Evolutionary conservation across 2,797 vertebrate genomes (phyloP), one percentile per base, ranked within the genome.

Genomic region (Danio kyathit): DNA sequence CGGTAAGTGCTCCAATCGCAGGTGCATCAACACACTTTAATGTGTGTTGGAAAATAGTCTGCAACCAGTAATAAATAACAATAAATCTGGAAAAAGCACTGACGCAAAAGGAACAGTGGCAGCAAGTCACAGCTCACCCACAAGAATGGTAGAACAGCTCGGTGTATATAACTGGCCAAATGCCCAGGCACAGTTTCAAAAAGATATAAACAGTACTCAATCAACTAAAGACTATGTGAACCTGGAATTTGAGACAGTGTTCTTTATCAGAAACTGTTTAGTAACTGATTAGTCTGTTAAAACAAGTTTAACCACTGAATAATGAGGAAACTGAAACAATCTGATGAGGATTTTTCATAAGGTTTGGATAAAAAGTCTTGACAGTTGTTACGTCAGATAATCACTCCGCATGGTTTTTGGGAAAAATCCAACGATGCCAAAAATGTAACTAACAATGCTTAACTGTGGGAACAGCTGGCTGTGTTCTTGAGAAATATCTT

Each of bases 1-100:
- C 19, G 66, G 64, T 54, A 73, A 83, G 80, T 67, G 81, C 74
- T 73, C 78, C 76, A 67, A 60, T 71, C 88, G 86, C 88, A 91
- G 85, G 88, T 88, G 88, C 54, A 60, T 70, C 14, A 66, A 61
- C 46, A 84, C 81, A 85, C 83, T 86, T 59, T 7, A 9, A 48
- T 40, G 19, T 17, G 3, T 59, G 11, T 43, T 17, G 51, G 41
- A 14, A 67, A 69, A 59, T 2, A 9, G 54, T 43, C 40, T 72
- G 17, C 44, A 44, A 61, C 29, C 29, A 29, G 29, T 29, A 29
- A 29, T 29, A 66, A 40, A 44, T 48, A 19, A 49, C 63, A 75
- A 59, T 17, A 69, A 9, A 48, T 57, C 10, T 17, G 21, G 9
- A 48, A 77, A 66, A 65, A 46, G 0, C 8, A 51, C 0, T 64